Evolutionary conservation across 1,140 invertebrate genomes (phyloP).

Genomic region (Caerostris darwini): DNA sequence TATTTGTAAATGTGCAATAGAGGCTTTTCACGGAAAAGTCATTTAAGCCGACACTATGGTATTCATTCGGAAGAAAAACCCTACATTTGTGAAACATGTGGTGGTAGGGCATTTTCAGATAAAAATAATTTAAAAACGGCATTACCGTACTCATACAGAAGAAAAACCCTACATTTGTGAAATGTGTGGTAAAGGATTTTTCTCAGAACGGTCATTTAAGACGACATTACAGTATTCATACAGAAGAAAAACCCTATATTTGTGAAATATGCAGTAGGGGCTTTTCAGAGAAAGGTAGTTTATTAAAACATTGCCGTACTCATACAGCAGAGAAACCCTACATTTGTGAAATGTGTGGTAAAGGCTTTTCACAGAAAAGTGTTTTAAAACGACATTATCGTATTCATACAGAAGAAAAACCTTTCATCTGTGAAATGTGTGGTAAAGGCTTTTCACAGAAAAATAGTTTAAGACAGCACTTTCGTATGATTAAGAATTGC

Average conservation of each 20-base stretch:
- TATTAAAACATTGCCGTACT: neutral
- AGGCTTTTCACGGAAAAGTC: neutral
- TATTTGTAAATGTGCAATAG: neutral
- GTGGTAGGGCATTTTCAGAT: neutral
- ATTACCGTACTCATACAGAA: neutral
- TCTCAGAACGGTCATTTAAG: neutral
- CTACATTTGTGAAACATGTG: neutral
- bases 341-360: neutral
- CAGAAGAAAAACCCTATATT: neutral
- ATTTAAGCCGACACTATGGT: neutral
- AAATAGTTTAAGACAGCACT: no score
- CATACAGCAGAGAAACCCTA: neutral
- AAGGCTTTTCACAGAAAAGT: neutral
- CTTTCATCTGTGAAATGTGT: no score
- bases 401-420: neutral
- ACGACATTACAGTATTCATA: neutral
- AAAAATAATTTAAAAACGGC: conserved; percentile 11
- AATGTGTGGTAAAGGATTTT: neutral
- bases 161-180: conserved; percentile 18
- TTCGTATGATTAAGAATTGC: no score
- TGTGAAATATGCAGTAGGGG: neutral
- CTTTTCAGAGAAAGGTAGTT: neutral
- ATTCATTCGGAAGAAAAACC: conserved; percentile 33
- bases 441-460: no score
- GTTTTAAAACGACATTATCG: neutral